A percentile compares a stretch with the other conserved stretches of the same genome.
phyloP scores from a whole-genome alignment of 1,140 invertebrate genomes.

The Tetragonula clypearis region DNA sequence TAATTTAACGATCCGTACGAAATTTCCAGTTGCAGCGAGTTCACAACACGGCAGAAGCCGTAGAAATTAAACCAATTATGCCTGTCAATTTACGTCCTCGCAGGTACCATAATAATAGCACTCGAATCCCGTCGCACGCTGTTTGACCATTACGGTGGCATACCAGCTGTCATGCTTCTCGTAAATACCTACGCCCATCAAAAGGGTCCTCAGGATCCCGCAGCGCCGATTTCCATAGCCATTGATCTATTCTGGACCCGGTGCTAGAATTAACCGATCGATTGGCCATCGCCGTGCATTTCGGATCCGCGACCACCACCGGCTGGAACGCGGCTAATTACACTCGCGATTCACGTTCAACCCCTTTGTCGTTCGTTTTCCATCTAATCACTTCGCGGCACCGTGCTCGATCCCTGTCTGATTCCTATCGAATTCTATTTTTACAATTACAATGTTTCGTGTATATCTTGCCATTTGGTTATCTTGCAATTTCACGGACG shows the following conservation, averaged over 20 bases:
- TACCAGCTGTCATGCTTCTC: slow-evolving; percentile 51
- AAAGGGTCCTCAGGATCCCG: slow-evolving; percentile 63
- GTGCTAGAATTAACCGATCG: slow-evolving; percentile 59
- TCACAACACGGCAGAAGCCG: not conserved
- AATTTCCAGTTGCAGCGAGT: not conserved
- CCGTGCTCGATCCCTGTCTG: not conserved
- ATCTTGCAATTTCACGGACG: not conserved
- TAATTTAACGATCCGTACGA: slow-evolving; percentile 30
- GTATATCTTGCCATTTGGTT: not conserved
- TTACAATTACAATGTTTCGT: not conserved
- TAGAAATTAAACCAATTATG: slow-evolving; percentile 69
- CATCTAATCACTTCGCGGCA: not conserved
- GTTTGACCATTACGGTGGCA: slow-evolving; percentile 67
- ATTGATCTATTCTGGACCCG: slow-evolving; percentile 56
- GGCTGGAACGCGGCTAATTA: slow-evolving; percentile 14
- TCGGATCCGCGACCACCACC: not conserved
- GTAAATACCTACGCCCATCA: slow-evolving; percentile 50
- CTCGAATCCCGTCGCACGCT: slow-evolving; percentile 62
- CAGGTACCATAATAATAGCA: slow-evolving; percentile 63
- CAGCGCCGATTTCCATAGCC: slow-evolving; percentile 57
- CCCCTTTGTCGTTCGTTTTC: not conserved
- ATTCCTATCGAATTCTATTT: not conserved
- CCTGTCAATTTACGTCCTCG: slow-evolving; percentile 63
- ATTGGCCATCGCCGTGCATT: slow-evolving; percentile 28
- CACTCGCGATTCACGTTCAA: not conserved